Evolutionary conservation across 2,888 invertebrate genomes (phyloP), one percentile per base, ranked within the genome.

Genomic region (Stenodema calcarata): DNA sequence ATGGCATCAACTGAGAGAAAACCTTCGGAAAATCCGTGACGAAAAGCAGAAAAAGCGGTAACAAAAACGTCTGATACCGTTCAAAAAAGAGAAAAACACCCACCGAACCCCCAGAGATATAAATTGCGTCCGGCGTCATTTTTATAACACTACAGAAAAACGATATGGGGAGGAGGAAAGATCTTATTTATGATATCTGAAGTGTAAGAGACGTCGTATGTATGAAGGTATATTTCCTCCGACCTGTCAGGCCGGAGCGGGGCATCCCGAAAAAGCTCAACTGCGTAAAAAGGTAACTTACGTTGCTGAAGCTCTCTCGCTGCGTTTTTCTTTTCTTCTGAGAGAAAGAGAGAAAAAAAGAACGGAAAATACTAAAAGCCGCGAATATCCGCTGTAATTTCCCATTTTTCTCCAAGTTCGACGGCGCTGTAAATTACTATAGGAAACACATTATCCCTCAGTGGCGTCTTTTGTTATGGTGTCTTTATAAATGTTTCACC

Each of bases 401-500:
- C 70, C 82, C 41, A 41, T 82, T 82, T 80, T 82, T 82, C 50
- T n/a, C 42, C 42, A 14, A 44, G 69, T 41, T 44, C 44, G 82
- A 47, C 82, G n/a, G 69, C 35, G 41, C 30, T 35, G 69, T 69
- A 82, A 82, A 69, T 82, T 62, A 82, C 82, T 35, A 41, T 82
- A 41, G 82, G 35, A 82, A 69, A 82, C 42, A 82, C 41, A 82
- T 82, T 82, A 82, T 82, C 41, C 27, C 44, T 62, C 23, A 11
- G 27, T 35, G 73, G 73, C 35, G 1, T 18, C 41, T 41, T 41
- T 78, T 27, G 78, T 78, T 78, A 78, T 44, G 78, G 44, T 35
- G 78, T 42, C 78, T 62, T 62, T 47, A 42, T 82, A 82, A 82
- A 82, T 82, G 82, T 82, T 82, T 81, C 69, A 81, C 69, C 81